phyloP scores from a whole-genome alignment of 1,140 invertebrate species.

The Bombus pascuorum region DNA sequence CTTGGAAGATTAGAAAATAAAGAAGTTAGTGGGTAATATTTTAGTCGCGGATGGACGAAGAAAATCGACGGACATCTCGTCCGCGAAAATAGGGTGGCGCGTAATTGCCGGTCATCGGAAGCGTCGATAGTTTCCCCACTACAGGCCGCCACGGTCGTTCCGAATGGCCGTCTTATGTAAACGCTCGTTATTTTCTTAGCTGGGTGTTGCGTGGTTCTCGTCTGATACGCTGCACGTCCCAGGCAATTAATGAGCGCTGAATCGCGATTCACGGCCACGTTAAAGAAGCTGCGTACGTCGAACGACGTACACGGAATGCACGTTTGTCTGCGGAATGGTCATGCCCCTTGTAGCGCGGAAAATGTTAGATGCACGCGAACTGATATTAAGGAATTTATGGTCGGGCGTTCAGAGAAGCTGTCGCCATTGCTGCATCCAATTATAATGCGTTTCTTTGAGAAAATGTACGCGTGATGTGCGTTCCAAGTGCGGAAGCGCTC shows the following conservation, averaged over 20 bases:
- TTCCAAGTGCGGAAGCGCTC: background rate
- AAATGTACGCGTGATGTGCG: background rate
- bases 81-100: too few species aligned
- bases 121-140: background rate
- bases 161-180: background rate
- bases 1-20: background rate
- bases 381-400: background rate
- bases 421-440: too few species aligned
- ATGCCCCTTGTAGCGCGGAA: background rate
- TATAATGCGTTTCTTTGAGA: background rate
- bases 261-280: background rate
- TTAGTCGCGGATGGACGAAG: background rate
- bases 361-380: too few species aligned
- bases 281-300: background rate
- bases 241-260: slow-evolving; percentile 2
- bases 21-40: background rate
- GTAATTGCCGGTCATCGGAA: too few species aligned
- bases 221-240: background rate
- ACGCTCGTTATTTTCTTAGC: slow-evolving; percentile 16
- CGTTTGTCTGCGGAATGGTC: too few species aligned
- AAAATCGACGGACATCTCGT: background rate
- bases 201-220: background rate
- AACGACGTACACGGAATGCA: too few species aligned
- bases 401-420: background rate
- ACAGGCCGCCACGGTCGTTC: too few species aligned